Evolutionary conservation across 2,888 invertebrate species (phyloP).

Genomic region (Pyrochroa serraticornis): DNA sequence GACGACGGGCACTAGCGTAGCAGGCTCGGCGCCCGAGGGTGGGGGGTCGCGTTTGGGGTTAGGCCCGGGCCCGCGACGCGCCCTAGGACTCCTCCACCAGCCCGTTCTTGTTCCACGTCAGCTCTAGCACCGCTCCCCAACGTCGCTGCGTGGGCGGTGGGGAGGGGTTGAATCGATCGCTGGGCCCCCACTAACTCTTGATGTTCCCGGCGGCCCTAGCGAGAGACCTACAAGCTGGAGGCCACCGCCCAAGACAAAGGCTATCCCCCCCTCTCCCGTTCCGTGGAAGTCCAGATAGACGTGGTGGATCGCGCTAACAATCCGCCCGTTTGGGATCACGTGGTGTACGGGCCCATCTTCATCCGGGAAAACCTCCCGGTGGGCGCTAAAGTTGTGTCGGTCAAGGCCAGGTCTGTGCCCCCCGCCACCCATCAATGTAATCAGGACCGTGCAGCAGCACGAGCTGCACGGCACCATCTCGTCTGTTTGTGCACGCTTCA

Average conservation of each 20-base stretch:
- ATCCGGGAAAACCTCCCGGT: slow-evolving; percentile 97
- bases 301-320: slow-evolving; percentile 98
- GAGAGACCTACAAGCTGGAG: slow-evolving; percentile 97
- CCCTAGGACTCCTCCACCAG: slow-evolving; percentile 39
- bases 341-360: slow-evolving; percentile 95
- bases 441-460: slow-evolving; percentile 54
- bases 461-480: slow-evolving; percentile 56
- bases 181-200: slow-evolving; percentile 27
- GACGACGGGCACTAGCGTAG: slow-evolving; percentile 36
- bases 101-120: slow-evolving; percentile 20
- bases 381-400: slow-evolving; percentile 96
- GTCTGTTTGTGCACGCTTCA: slow-evolving; percentile 60
- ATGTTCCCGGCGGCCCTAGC: slow-evolving; percentile 61
- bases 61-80: slow-evolving; percentile 47
- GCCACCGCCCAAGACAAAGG: slow-evolving; percentile 99
- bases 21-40: slow-evolving; percentile 40
- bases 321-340: slow-evolving; percentile 96
- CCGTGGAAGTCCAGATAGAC: slow-evolving; percentile 98
- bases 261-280: slow-evolving; percentile 91
- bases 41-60: slow-evolving; percentile 42
- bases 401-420: slow-evolving; percentile 95
- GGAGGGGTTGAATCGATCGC: slow-evolving; percentile 3
- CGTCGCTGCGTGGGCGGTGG: not conserved
- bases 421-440: slow-evolving; percentile 28
- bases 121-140: not conserved